Evolutionary conservation across 2,888 invertebrate species (phyloP), one percentile per base, ranked within the genome.

Genomic region (Amblyteles armatorius): DNA sequence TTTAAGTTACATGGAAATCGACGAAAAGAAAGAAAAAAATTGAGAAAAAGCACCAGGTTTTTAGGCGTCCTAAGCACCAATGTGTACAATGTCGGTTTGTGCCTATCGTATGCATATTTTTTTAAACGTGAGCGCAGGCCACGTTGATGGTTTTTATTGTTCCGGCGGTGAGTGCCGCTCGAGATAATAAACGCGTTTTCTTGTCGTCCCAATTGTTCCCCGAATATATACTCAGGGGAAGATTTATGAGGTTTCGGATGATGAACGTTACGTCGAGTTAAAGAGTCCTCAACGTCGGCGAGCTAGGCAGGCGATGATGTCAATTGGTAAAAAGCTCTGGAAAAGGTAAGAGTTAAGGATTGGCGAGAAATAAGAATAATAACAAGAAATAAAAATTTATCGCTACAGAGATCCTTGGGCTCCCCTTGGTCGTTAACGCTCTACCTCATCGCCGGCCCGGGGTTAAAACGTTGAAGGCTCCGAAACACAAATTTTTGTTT

Each of bases 361-460:
- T 80, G 29, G 74, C 29, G 63, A n/a, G 72, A 40, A 22, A 50
- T 40, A 73, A 50, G 67, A 73, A 74, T 36, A 48, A 3, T 19
- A 40, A 36, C 29, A 60, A 69, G 13, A 57, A 36, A 33, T 50
- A 57, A 67, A 68, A 52, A 55, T 19, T 57, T 29, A 16, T 73
- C 52, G 78, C 74, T 83, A 85, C 81, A 74, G 71, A 84, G 83
- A 87, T 86, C 84, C 76, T 77, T 81, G 76, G 80, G 13, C 76
- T 76, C 73, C 83, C 83, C 84, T 84, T 83, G 82, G 82, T 82
- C 79, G 76, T 82, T 65, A 67, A 82, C 48, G 68, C 77, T 87
- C 88, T 88, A 90, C 87, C 88, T 89, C 91, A 93, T 93, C 93
- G 92, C 91, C 90, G 90, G 92, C 93, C 92, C 93, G 92, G 93